Evolutionary conservation across 2,113 vertebrate species (phyloP).

Genomic region (Cryptotis parvus): DNA sequence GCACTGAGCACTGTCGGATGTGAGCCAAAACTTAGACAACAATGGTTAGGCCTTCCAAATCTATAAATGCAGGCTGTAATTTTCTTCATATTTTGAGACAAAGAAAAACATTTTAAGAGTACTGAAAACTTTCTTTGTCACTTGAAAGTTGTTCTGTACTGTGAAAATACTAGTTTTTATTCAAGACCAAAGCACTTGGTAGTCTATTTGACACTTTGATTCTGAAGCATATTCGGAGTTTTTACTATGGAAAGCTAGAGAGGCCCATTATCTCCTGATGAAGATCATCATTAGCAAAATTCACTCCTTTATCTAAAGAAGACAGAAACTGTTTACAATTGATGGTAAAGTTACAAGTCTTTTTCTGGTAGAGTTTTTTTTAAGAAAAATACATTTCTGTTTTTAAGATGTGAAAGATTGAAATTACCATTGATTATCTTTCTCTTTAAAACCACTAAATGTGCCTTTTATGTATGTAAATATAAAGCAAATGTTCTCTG

Average conservation of each 20-base stretch:
- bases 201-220: not conserved
- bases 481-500: conserved; percentile 9
- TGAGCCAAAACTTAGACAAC: too few species aligned
- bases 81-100: not conserved
- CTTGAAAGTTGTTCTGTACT: not conserved
- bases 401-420: not conserved
- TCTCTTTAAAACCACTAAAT: not conserved
- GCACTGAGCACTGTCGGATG: too few species aligned
- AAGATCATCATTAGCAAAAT: not conserved
- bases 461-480: not conserved
- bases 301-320: not conserved
- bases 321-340: not conserved
- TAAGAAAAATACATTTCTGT: too few species aligned
- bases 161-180: not conserved
- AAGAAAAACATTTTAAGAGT: not conserved
- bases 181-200: not conserved
- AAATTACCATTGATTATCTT: conserved; percentile 11
- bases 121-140: not conserved
- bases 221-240: not conserved
- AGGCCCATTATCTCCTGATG: not conserved
- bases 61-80: not conserved
- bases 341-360: not conserved
- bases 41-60: not conserved
- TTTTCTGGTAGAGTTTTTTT: not conserved
- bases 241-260: not conserved